Conservation (phyloP, 2,113 vertebrate genomes). For the Caranx melampygus region DNA sequence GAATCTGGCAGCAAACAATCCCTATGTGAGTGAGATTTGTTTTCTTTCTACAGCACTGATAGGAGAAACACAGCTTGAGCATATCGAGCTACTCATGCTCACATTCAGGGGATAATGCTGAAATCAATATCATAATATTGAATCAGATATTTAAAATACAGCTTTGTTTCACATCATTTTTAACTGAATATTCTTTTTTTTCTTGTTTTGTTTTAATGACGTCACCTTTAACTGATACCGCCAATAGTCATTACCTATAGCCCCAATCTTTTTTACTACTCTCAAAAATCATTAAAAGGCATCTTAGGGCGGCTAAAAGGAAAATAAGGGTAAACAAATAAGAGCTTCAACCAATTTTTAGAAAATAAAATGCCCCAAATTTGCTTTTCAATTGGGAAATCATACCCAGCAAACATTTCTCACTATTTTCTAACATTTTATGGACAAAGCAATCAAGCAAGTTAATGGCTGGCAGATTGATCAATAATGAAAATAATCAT, state of each 20-base stretch:
- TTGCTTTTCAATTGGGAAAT: neutral
- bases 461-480: neutral
- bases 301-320: too few species aligned
- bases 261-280: neutral
- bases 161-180: neutral
- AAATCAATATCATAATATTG: too few species aligned
- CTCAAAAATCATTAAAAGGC: neutral
- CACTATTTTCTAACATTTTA: neutral
- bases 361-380: neutral
- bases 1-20: slow-evolving; percentile 3
- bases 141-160: neutral
- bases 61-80: too few species aligned
- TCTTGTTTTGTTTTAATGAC: neutral
- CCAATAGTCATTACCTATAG: neutral
- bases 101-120: too few species aligned
- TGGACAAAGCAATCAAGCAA: neutral
- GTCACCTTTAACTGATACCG: neutral
- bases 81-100: too few species aligned
- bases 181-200: neutral
- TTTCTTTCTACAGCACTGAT: neutral
- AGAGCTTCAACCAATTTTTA: neutral
- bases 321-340: too few species aligned
- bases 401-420: neutral
- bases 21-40: neutral
- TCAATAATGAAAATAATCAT: neutral